These are phyloP conservation scores for Micrastur ruficollis DNA, from an alignment of 2,797 vertebrate species.

Conservation along the genomic window DNA sequence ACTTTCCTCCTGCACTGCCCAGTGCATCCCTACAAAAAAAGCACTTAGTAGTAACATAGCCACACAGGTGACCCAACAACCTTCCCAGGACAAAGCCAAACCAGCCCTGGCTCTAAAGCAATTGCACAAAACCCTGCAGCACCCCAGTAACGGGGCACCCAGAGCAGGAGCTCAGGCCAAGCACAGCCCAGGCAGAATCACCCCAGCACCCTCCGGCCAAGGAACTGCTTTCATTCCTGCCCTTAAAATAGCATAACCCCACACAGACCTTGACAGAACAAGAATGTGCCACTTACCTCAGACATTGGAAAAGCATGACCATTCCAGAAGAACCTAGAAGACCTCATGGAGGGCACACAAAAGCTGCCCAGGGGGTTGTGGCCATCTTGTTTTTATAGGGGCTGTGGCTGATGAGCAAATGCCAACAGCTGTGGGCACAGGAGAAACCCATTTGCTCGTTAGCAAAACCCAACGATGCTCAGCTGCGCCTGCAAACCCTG, in stretches of 20 bases:
- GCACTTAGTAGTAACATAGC: accelerated
- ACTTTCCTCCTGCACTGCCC: background rate
- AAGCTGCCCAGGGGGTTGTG: accelerated
- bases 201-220: background rate
- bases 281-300: accelerated
- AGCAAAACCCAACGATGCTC: background rate
- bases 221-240: accelerated
- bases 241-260: accelerated
- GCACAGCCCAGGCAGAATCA: background rate
- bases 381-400: background rate
- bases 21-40: accelerated
- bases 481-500: background rate
- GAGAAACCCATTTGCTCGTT: accelerated
- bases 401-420: background rate
- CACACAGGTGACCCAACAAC: accelerated
- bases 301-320: accelerated
- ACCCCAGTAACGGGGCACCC: accelerated
- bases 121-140: accelerated
- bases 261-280: accelerated
- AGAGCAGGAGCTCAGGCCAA: accelerated
- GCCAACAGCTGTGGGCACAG: background rate
- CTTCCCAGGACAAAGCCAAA: background rate
- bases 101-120: background rate
- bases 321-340: accelerated
- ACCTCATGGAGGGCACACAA: accelerated